These are phyloP conservation scores for Deladenus siricidicola DNA, from an alignment of 2,888 invertebrate genomes.

Conservation along the genomic window DNA sequence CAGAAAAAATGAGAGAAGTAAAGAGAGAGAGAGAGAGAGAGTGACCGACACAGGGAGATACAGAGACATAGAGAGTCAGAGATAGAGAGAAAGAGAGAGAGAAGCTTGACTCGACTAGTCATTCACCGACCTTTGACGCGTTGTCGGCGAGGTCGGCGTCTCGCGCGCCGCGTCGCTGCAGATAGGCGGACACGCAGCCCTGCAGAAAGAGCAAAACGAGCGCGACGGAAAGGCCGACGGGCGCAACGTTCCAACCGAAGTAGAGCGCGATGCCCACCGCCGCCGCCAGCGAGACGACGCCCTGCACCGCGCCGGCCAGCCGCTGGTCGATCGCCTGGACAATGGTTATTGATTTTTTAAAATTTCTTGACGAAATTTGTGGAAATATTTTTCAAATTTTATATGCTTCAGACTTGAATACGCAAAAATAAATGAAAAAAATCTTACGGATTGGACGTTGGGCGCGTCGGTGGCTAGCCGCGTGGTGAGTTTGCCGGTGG, in stretches of 20 bases:
- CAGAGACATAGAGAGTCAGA: no score
- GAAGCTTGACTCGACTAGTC: no score
- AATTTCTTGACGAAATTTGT: no score
- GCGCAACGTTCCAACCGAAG: constrained; percentile 57
- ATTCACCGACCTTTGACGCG: constrained; percentile 17
- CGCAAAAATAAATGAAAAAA: no score
- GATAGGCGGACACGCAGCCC: constrained; percentile 34
- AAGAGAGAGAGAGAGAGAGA: no score
- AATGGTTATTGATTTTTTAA: no score
- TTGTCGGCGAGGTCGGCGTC: constrained; percentile 36
- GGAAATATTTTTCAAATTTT: no score
- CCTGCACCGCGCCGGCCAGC: no score
- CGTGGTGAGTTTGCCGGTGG: constrained; percentile 55
- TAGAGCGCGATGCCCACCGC: constrained; percentile 57
- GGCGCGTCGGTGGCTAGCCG: constrained; percentile 57
- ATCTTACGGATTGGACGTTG: constrained; percentile 55
- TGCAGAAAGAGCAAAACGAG: no score
- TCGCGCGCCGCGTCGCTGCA: constrained; percentile 38
- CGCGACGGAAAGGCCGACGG: constrained; percentile 55
- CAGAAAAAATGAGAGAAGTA: no score
- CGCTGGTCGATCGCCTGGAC: not conserved
- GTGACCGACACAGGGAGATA: no score
- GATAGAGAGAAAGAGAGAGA: no score
- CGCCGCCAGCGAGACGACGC: constrained; percentile 54
- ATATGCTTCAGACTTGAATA: not conserved